These are phyloP conservation scores for Mycalesis mineus DNA, from an alignment of 2,888 invertebrate genomes.

Conservation along the genomic window DNA sequence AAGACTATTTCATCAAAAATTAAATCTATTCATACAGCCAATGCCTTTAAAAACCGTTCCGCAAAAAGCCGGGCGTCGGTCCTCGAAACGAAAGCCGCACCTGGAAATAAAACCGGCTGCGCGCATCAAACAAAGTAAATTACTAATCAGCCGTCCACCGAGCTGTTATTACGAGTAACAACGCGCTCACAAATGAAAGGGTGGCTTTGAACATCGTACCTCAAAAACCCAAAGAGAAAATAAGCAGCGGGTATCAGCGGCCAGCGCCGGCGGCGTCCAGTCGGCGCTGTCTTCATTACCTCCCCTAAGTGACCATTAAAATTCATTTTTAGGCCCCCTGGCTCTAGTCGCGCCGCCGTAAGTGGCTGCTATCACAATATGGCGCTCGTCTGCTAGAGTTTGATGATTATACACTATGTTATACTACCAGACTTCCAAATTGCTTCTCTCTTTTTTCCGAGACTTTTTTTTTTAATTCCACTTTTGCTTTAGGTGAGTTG, in stretches of 20 bases:
- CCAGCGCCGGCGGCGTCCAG: constrained; percentile 28
- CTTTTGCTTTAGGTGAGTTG: no score
- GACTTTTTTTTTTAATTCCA: no score
- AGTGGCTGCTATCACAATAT: no score
- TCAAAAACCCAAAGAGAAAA: constrained; percentile 26
- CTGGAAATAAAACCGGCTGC: no score
- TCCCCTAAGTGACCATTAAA: constrained; percentile 67
- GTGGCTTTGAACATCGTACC: constrained; percentile 20
- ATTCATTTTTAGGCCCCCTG: constrained; percentile 59
- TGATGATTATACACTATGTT: no score
- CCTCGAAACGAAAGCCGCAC: background rate
- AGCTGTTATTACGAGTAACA: constrained; percentile 21
- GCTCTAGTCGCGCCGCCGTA: constrained; percentile 9
- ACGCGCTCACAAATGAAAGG: constrained; percentile 27
- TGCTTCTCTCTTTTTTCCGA: no score
- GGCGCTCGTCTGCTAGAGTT: no score
- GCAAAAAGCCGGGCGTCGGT: background rate
- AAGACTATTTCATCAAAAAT: no score
- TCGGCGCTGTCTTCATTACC: constrained; percentile 55
- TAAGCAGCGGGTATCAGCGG: constrained; percentile 24
- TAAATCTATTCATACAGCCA: no score
- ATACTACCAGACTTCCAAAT: no score
- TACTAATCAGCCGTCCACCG: constrained; percentile 26
- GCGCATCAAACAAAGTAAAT: constrained; percentile 28
- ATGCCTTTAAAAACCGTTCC: no score